Conservation (phyloP, 2,797 vertebrate genomes). For the Parauchenoglanis ngamensis region DNA sequence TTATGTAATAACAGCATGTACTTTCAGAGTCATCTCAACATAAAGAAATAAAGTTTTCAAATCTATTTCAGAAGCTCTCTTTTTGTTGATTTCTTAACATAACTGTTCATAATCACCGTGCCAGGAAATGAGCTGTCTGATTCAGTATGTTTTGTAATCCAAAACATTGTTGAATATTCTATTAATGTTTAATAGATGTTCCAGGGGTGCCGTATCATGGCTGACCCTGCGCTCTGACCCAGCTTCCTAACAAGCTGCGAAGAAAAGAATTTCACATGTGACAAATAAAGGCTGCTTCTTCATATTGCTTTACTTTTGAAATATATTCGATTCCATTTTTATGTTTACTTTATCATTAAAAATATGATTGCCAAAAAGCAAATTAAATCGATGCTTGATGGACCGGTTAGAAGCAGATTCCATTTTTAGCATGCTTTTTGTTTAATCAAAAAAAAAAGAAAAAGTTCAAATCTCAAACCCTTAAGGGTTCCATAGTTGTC, state of each 20-base stretch:
- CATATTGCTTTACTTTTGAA: background rate
- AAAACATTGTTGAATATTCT: background rate
- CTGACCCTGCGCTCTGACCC: no score
- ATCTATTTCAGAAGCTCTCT: constrained; percentile 39
- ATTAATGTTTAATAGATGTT: background rate
- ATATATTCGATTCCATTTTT: background rate
- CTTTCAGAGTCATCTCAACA: background rate
- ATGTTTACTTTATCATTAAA: constrained; percentile 9
- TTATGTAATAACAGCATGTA: background rate
- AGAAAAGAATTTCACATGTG: no score
- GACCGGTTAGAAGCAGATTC: background rate
- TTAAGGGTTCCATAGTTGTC: background rate
- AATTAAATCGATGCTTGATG: background rate
- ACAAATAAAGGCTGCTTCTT: background rate
- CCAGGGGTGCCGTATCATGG: no score
- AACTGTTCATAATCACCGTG: background rate
- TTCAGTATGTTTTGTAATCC: constrained; percentile 19
- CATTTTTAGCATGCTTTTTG: background rate
- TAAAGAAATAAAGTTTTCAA: background rate
- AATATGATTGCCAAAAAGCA: background rate
- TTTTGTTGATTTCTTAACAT: constrained; percentile 42
- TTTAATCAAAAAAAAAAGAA: background rate
- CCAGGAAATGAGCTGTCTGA: constrained; percentile 19
- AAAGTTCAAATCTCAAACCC: background rate
- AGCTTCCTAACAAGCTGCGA: no score